Evolutionary conservation across 2,888 invertebrate genomes (phyloP), one percentile per base, ranked within the genome.

Genomic region (Philopedon plagiatum): DNA sequence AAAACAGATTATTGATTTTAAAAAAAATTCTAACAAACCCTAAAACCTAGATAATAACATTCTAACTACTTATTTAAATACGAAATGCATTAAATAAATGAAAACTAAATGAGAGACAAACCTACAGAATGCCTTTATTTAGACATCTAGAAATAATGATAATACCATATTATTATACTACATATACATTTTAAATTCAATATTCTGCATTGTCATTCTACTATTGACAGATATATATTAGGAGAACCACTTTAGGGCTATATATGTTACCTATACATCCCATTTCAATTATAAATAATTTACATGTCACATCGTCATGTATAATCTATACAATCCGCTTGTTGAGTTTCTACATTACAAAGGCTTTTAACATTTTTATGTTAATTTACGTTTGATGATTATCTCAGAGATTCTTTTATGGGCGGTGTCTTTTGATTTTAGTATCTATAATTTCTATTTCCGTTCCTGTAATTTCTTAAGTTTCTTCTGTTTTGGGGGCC

Each of bases 221-320:
- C 58, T 64, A 70, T 64, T 37, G 70, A 70, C 70, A 64, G 70
- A 46, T 63, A 49, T 15, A 63, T 70, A 70, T 70, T 70, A 70
- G 19, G 34, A 26, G 56, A 65, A 65, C 29, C 64, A 56, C 64
- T 65, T 65, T 54, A 41, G 29, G 29, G 44, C n/a, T 29, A 65
- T 63, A 34, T 37, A 56, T 65, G 51, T 54, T 54, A 65, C 44
- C 64, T 41, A 65, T 56, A 56, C 26, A 56, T 65, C 44, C 44
- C 44, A 56, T 54, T 68, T 68, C 68, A 68, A 68, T 68, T 68
- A 68, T 62, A 39, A 23, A 34, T 68, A 56, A 68, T 68, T 68
- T 68, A 68, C 68, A 68, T 68, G 68, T 56, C 62, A 54, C 68
- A 61, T 60, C 60, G 41, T 44, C 46, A 19, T 46, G 9, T 46